A percentile compares a stretch with the other conserved stretches of the same genome.
These are phyloP conservation scores for Trochalopteron elliotii DNA, from an alignment of 2,113 vertebrate species.

Conservation along the genomic window DNA sequence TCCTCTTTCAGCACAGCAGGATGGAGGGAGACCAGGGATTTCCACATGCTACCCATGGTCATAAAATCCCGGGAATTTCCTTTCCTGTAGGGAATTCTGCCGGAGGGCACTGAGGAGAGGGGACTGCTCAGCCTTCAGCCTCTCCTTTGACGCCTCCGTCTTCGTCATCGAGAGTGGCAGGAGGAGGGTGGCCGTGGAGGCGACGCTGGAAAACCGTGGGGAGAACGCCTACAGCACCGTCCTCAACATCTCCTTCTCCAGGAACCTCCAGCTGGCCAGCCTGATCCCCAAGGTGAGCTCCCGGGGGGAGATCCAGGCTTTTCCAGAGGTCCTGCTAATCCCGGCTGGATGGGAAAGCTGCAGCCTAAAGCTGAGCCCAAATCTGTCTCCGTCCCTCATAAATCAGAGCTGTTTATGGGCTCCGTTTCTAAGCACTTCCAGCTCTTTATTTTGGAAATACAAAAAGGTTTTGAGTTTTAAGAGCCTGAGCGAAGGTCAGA, in stretches of 20 bases:
- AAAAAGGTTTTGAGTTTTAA: not conserved
- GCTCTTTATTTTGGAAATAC: conserved; percentile 1
- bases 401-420: not conserved
- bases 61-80: rapidly evolving
- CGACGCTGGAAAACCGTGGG: conserved; percentile 86
- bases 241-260: conserved; percentile 88
- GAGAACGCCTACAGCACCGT: conserved; percentile 89
- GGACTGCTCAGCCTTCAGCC: conserved; percentile 70
- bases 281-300: conserved; percentile 70
- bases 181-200: conserved; percentile 87
- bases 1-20: not conserved
- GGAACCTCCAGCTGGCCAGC: conserved; percentile 90
- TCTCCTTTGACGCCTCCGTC: conserved; percentile 74
- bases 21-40: not conserved
- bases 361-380: not conserved
- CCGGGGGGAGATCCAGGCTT: rapidly evolving
- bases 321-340: not conserved
- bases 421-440: not conserved
- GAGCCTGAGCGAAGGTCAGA: not conserved
- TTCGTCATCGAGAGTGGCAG: conserved; percentile 83
- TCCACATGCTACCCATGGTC: rapidly evolving
- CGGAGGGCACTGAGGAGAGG: conserved; percentile 68
- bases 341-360: rapidly evolving
- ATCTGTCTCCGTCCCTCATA: not conserved
- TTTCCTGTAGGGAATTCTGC: conserved; percentile 83